Conservation (phyloP, 2,113 vertebrate genomes). For the Cathartes aura region DNA sequence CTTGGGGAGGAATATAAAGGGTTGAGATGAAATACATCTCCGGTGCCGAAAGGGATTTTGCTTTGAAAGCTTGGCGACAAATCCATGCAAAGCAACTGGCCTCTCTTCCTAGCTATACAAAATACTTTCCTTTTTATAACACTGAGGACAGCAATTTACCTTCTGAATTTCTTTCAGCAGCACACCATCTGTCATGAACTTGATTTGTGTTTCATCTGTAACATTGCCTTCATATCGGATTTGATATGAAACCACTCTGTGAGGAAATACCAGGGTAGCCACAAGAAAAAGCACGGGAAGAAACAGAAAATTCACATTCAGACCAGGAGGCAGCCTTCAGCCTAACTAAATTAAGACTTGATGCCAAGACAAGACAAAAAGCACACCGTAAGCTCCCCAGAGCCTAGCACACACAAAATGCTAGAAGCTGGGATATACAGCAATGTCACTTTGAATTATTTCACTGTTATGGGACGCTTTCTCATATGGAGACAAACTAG, state of each 20-base stretch:
- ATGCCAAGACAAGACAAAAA: background rate
- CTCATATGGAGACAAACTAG: background rate
- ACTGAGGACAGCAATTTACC: conserved; percentile 65
- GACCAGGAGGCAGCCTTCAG: background rate
- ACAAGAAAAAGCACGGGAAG: background rate
- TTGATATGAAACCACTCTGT: conserved; percentile 92
- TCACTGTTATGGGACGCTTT: background rate
- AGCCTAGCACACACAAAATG: background rate
- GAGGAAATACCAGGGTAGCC: background rate
- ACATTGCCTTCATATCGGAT: conserved; percentile 96
- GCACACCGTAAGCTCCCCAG: background rate
- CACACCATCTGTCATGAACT: conserved; percentile 98
- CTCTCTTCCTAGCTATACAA: background rate
- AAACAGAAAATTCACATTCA: background rate
- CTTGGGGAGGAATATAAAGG: background rate
- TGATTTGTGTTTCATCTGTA: conserved; percentile 89
- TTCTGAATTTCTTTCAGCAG: conserved; percentile 95
- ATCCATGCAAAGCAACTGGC: background rate
- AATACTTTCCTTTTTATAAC: rapidly evolving
- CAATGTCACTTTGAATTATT: background rate
- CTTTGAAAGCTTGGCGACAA: background rate
- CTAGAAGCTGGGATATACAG: background rate
- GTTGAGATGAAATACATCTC: background rate
- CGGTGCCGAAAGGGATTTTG: background rate
- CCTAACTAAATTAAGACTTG: background rate